These are phyloP conservation scores for Caenorhabditis wallacei DNA, from an alignment of 2,888 invertebrate species.

Conservation along the genomic window DNA sequence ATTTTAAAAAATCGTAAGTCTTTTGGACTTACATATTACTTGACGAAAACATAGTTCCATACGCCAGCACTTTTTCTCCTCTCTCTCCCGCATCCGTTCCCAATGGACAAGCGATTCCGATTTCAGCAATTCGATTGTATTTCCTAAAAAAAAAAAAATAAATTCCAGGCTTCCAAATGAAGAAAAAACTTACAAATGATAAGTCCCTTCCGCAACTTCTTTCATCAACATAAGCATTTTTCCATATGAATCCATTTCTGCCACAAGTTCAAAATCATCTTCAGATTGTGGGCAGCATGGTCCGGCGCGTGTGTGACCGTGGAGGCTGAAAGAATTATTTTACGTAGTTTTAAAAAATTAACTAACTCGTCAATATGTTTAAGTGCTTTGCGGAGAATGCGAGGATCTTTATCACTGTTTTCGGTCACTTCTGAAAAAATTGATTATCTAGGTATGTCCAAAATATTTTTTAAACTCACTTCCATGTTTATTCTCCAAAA, in stretches of 20 bases:
- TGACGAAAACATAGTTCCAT: slow-evolving; percentile 20
- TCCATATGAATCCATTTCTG: slow-evolving; percentile 35
- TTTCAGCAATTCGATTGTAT: slow-evolving; percentile 12
- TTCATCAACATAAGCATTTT: slow-evolving; percentile 38
- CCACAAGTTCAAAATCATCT: slow-evolving; percentile 38
- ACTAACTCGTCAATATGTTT: slow-evolving; percentile 40
- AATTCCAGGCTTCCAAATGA: neutral
- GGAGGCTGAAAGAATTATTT: slow-evolving; percentile 12
- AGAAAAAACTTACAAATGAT: slow-evolving; percentile 10
- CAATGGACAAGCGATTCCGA: slow-evolving; percentile 16
- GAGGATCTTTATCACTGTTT: slow-evolving; percentile 15
- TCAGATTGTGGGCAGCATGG: slow-evolving; percentile 26
- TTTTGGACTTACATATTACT: slow-evolving; percentile 48
- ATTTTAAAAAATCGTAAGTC: neutral
- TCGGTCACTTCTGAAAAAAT: neutral
- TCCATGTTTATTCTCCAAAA: slow-evolving; percentile 25
- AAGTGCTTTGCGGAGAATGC: slow-evolving; percentile 25
- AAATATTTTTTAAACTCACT: neutral
- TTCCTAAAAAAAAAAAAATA: slow-evolving; percentile 8
- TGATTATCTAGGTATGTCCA: neutral
- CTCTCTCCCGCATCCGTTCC: slow-evolving; percentile 3
- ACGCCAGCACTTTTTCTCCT: slow-evolving; percentile 9
- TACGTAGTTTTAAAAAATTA: neutral
- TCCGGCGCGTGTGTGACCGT: slow-evolving; percentile 2
- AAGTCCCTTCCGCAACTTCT: slow-evolving; percentile 1